Evolutionary conservation across 2,113 vertebrate species (phyloP).

Genomic region (Heterotis niloticus): DNA sequence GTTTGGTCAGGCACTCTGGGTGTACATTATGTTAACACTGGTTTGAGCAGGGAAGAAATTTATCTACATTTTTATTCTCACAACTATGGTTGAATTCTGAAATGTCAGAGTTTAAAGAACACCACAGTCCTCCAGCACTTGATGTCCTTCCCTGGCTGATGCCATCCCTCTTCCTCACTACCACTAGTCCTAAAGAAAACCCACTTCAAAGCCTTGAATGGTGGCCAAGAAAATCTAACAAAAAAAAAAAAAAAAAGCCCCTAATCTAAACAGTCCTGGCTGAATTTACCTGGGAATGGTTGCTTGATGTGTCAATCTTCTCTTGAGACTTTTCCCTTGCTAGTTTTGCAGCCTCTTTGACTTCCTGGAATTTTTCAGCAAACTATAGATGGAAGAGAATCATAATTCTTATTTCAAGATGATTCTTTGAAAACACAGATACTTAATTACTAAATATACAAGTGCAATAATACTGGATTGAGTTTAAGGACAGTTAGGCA

Average conservation of each 20-base stretch:
- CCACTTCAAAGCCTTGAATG: neutral
- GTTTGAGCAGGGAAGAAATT: no score
- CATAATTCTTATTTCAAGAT: no score
- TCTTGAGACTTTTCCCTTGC: conserved; percentile 93
- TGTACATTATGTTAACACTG: no score
- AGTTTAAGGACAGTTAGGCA: neutral
- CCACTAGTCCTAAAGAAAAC: neutral
- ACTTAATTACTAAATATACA: no score
- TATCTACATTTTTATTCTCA: no score
- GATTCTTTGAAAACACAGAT: no score
- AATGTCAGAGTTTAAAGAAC: no score
- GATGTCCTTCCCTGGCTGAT: no score
- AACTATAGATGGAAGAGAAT: conserved; percentile 68
- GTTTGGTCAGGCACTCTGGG: no score
- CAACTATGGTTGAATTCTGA: no score
- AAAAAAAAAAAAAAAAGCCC: no score
- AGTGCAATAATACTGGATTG: neutral
- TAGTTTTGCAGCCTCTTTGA: conserved; percentile 87
- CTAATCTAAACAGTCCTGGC: conserved; percentile 24
- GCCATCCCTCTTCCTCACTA: neutral
- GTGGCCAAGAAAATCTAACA: neutral
- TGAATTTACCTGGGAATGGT: conserved; percentile 81
- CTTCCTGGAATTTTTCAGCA: conserved; percentile 96
- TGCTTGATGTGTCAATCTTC: conserved; percentile 82
- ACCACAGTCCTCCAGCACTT: no score